Evolutionary conservation across 2,888 invertebrate species (phyloP).

Genomic region (Nomada ruficornis): DNA sequence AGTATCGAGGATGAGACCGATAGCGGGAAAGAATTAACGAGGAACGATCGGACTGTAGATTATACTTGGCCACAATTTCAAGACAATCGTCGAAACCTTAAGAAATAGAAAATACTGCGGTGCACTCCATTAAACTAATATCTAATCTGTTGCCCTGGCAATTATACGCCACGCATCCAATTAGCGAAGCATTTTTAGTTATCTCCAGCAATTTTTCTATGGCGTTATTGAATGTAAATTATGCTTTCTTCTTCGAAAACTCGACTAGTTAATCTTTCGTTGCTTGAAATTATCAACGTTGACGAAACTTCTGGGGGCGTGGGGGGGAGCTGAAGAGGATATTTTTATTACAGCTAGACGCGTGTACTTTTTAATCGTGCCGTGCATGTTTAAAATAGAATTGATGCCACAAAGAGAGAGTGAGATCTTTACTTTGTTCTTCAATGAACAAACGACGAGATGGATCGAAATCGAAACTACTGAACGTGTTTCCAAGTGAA

Average conservation of each 20-base stretch:
- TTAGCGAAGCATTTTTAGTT: background rate
- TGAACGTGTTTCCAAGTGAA: background rate
- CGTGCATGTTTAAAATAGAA: too few relatives aligned
- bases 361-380: too few relatives aligned
- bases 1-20: background rate
- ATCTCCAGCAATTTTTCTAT: background rate
- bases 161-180: background rate
- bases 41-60: too few relatives aligned
- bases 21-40: too few relatives aligned
- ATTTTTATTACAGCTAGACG: too few relatives aligned
- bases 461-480: background rate
- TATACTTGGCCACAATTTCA: too few relatives aligned
- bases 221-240: background rate
- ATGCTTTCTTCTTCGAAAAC: background rate
- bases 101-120: background rate
- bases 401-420: too few relatives aligned
- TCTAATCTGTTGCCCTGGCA: background rate
- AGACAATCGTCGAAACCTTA: background rate
- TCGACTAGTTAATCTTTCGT: too few relatives aligned
- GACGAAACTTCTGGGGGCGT: too few relatives aligned
- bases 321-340: too few relatives aligned
- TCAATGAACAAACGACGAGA: background rate
- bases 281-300: too few relatives aligned
- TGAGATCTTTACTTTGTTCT: too few relatives aligned
- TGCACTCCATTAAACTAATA: background rate